These are phyloP conservation scores for Colius striatus DNA, from an alignment of 2,113 vertebrate genomes.

Conservation along the genomic window DNA sequence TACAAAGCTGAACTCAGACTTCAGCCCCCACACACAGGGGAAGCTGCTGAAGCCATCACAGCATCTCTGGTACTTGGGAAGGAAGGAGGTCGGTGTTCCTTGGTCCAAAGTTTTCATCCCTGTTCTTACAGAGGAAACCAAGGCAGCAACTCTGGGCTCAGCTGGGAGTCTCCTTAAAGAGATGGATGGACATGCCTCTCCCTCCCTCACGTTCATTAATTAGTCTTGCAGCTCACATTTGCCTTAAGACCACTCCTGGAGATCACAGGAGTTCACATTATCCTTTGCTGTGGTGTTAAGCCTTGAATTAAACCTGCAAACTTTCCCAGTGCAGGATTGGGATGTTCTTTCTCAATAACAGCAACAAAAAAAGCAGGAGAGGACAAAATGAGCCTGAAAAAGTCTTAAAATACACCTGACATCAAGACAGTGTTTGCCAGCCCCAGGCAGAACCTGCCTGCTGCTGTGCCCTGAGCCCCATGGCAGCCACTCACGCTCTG, in stretches of 20 bases:
- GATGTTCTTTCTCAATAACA: not conserved
- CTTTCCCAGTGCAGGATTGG: not conserved
- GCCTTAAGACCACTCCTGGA: not conserved
- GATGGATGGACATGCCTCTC: not conserved
- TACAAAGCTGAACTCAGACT: not conserved
- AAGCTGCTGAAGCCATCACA: not conserved
- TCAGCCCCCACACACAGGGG: not conserved
- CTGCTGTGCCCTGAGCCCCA: not conserved
- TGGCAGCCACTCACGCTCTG: fast-evolving
- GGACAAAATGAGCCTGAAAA: not conserved
- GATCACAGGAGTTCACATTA: not conserved
- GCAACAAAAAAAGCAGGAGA: not conserved
- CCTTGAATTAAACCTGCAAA: not conserved
- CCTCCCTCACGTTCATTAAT: not conserved
- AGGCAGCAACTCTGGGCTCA: not conserved
- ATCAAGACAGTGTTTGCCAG: not conserved
- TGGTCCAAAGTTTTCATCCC: not conserved
- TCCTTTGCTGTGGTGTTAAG: not conserved
- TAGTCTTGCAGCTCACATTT: not conserved
- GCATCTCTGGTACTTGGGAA: not conserved
- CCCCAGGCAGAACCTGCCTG: not conserved
- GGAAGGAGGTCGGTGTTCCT: not conserved
- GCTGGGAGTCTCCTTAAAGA: not conserved
- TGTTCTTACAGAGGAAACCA: not conserved
- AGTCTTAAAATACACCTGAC: not conserved